A percentile compares a stretch with the other conserved stretches of the same genome.
Evolutionary conservation across 1,140 invertebrate genomes (phyloP).

Genomic region (Caenorhabditis tropicalis): DNA sequence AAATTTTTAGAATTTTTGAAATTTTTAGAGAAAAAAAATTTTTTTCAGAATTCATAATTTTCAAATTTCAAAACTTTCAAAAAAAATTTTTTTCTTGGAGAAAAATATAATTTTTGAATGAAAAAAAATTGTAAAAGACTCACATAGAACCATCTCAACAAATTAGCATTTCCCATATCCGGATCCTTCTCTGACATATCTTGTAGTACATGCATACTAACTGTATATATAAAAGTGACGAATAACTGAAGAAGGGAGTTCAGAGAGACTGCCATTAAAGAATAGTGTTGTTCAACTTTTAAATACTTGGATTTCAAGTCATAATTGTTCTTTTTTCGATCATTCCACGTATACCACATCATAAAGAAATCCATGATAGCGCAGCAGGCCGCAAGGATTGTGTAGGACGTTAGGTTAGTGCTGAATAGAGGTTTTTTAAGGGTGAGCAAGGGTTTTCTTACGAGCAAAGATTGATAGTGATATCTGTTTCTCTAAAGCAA

Average conservation of each 20-base stretch:
- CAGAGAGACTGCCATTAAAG: not conserved
- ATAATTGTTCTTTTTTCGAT: not conserved
- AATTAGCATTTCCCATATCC: not conserved
- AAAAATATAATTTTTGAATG: no score
- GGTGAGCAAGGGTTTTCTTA: not conserved
- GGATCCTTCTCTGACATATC: not conserved
- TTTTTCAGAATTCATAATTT: no score
- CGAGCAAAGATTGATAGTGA: conserved; percentile 2
- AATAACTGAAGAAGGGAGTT: conserved; percentile 11
- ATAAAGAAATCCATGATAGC: not conserved
- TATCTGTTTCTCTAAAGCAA: conserved; percentile 26
- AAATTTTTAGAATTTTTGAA: no score
- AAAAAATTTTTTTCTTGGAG: no score
- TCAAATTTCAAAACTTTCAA: no score
- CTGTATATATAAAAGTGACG: not conserved
- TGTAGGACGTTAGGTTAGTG: not conserved
- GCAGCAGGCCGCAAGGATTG: not conserved
- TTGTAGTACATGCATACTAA: not conserved
- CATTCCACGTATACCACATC: conserved; percentile 25
- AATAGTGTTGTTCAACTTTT: conserved; percentile 13
- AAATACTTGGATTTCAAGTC: not conserved
- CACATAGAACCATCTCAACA: conserved; percentile 34
- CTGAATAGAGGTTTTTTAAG: not conserved
- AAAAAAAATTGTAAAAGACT: no score
- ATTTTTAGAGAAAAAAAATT: no score